These are phyloP conservation scores for Epizoanthus scotinus DNA, from an alignment of 92 coral and sea anemone species.

Conservation along the genomic window DNA sequence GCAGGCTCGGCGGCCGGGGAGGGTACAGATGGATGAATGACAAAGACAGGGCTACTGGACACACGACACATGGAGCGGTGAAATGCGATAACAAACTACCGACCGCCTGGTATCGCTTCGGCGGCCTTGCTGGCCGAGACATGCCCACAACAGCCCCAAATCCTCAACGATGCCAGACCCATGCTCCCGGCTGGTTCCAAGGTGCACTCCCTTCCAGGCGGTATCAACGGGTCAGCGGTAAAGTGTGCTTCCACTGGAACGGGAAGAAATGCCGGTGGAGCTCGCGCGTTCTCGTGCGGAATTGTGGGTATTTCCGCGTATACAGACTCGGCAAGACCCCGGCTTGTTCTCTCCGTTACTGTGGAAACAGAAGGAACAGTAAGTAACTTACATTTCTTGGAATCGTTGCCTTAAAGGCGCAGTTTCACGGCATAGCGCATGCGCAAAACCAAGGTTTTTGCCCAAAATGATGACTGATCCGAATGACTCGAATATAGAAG, in stretches of 20 bases:
- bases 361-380: slow-evolving; percentile 46
- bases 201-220: slow-evolving; percentile 34
- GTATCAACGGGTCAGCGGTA: slow-evolving; percentile 24
- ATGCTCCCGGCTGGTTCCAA: slow-evolving; percentile 43
- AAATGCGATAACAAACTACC: slow-evolving; percentile 37
- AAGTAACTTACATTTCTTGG: background rate
- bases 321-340: slow-evolving; percentile 44
- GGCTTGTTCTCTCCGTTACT: slow-evolving; percentile 49
- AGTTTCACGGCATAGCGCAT: too few species aligned
- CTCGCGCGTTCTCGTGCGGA: slow-evolving; percentile 35
- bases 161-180: slow-evolving; percentile 28
- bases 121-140: slow-evolving; percentile 42
- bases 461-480: too few species aligned
- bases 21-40: slow-evolving; percentile 20
- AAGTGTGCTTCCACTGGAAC: slow-evolving; percentile 45
- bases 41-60: slow-evolving; percentile 12
- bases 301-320: slow-evolving; percentile 57
- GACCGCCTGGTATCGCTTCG: slow-evolving; percentile 51
- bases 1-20: background rate
- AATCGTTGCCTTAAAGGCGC: too few species aligned
- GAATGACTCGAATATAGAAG: too few species aligned
- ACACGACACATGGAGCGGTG: background rate
- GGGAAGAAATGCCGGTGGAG: slow-evolving; percentile 37
- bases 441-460: too few species aligned
- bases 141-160: slow-evolving; percentile 17